These are phyloP conservation scores for Orientallactaga sibirica DNA, from an alignment of 2,797 vertebrate genomes.

Conservation along the genomic window DNA sequence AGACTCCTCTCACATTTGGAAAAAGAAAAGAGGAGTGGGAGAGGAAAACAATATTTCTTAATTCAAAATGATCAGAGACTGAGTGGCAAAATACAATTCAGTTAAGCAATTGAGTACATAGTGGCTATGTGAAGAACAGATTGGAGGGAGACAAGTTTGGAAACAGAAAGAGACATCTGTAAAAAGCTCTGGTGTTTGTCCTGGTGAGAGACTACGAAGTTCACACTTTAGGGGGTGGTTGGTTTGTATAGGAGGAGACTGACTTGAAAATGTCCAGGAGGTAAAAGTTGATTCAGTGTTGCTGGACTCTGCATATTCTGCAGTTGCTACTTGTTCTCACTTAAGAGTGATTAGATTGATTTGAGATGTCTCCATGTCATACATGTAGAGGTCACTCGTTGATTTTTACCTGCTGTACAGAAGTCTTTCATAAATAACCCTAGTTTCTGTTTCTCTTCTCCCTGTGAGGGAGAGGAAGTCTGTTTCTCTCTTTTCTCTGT, in stretches of 20 bases:
- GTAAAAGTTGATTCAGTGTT: slow-evolving; percentile 27
- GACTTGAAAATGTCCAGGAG: neutral
- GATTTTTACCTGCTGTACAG: slow-evolving; percentile 1
- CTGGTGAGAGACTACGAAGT: neutral
- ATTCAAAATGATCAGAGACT: neutral
- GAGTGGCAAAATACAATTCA: neutral
- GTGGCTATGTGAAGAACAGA: neutral
- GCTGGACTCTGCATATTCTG: neutral
- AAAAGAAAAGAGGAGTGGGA: neutral
- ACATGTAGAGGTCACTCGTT: neutral
- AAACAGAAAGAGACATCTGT: neutral
- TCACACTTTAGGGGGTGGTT: neutral
- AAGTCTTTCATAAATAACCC: slow-evolving; percentile 38
- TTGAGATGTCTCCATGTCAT: neutral
- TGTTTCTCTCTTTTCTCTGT: neutral
- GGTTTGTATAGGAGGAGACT: neutral
- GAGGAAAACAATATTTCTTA: neutral
- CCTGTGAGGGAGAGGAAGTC: neutral
- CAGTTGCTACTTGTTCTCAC: neutral
- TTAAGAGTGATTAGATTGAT: neutral
- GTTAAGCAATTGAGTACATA: slow-evolving; percentile 20
- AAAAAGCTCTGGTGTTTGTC: neutral
- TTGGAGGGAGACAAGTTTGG: neutral
- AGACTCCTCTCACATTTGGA: neutral
- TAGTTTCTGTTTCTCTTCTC: neutral